phyloP scores from a whole-genome alignment of 1,140 invertebrate genomes.

The Mercenaria mercenaria region DNA sequence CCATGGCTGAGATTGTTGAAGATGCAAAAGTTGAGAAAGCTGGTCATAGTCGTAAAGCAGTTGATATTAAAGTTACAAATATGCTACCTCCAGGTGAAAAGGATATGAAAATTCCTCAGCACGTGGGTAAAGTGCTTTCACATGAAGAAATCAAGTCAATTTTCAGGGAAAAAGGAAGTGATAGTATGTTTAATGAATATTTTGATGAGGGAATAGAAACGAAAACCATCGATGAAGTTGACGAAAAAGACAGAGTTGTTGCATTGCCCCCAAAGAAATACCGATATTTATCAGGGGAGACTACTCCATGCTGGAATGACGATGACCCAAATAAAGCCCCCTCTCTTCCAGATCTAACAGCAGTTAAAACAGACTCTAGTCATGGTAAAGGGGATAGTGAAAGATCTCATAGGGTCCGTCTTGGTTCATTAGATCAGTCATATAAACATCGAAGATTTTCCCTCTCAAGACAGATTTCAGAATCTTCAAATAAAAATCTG shows the following conservation, averaged over 20 bases:
- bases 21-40: constrained; percentile 71
- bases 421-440: constrained; percentile 69
- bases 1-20: constrained; percentile 70
- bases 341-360: constrained; percentile 18
- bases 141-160: constrained; percentile 68
- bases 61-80: constrained; percentile 15
- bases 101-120: constrained; percentile 26
- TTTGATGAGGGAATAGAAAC: constrained; percentile 77
- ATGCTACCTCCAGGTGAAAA: neutral
- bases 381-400: constrained; percentile 20
- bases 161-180: constrained; percentile 76
- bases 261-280: constrained; percentile 17
- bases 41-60: constrained; percentile 60
- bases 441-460: constrained; percentile 64
- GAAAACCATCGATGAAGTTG: constrained; percentile 79
- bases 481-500: constrained; percentile 60
- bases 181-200: constrained; percentile 83
- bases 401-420: constrained; percentile 23
- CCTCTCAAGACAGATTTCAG: constrained; percentile 73
- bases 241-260: constrained; percentile 71
- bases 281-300: constrained; percentile 14
- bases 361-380: constrained; percentile 23
- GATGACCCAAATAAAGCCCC: constrained; percentile 44
- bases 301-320: neutral
- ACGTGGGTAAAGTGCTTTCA: constrained; percentile 41